These are phyloP conservation scores for Mesitornis unicolor DNA, from an alignment of 2,113 vertebrate genomes.

Conservation along the genomic window DNA sequence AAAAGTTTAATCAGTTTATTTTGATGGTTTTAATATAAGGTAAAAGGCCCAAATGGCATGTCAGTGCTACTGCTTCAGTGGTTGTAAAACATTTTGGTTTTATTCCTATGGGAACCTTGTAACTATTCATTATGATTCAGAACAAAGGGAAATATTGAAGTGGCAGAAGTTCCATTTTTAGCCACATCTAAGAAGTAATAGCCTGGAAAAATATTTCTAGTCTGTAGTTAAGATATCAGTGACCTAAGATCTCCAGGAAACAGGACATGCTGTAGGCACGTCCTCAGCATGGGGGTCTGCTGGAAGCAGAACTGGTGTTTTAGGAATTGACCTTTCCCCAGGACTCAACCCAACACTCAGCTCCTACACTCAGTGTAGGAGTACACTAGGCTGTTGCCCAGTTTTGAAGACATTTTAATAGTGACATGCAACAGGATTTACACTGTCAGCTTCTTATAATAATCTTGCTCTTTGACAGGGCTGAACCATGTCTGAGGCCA, in stretches of 20 bases:
- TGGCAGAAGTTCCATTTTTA: not conserved
- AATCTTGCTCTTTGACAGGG: not conserved
- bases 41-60: not conserved
- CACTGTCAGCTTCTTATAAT: not conserved
- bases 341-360: not conserved
- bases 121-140: not conserved
- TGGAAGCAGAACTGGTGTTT: not conserved
- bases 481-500: not conserved
- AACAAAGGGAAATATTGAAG: not conserved
- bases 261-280: not conserved
- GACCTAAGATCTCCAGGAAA: not conserved
- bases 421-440: not conserved
- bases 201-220: not conserved
- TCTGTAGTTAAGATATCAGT: not conserved
- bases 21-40: not conserved
- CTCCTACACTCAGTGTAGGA: too few species aligned
- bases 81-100: not conserved
- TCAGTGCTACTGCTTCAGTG: not conserved
- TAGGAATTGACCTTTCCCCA: not conserved
- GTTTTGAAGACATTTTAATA: not conserved
- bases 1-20: not conserved
- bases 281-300: not conserved
- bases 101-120: not conserved
- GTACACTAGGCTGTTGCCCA: not conserved
- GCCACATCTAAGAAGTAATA: not conserved